Evolutionary conservation across 2,113 vertebrate genomes (phyloP).

Genomic region (Phalacrocorax brasilianus): DNA sequence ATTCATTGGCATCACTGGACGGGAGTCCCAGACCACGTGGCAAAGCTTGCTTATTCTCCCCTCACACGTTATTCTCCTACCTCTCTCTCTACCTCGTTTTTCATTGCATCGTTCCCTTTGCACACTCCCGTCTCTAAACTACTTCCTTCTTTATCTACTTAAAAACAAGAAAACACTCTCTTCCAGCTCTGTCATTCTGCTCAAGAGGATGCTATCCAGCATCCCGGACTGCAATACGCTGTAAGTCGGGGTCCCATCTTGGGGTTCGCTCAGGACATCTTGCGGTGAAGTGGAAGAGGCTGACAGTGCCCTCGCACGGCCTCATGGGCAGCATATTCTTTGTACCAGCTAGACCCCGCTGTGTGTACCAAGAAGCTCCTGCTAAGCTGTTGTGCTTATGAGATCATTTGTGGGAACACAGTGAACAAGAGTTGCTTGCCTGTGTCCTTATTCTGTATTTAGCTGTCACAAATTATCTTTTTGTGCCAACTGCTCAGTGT

Average conservation of each 20-base stretch:
- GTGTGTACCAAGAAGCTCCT: not conserved
- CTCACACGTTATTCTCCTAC: not conserved
- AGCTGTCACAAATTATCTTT: not conserved
- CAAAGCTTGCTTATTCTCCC: not conserved
- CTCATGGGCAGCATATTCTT: not conserved
- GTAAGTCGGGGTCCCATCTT: not conserved
- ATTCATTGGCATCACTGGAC: not conserved
- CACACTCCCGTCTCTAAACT: not conserved
- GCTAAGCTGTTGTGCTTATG: not conserved
- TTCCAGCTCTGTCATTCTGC: not conserved
- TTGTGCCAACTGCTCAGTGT: not conserved
- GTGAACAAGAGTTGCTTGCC: not conserved
- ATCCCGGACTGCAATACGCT: not conserved
- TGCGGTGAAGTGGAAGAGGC: fast-evolving
- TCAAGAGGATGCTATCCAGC: not conserved
- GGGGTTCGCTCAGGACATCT: not conserved
- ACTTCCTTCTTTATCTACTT: not conserved
- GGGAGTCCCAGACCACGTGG: not conserved
- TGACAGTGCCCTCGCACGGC: not conserved
- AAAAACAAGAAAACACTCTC: not conserved
- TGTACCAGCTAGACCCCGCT: not conserved
- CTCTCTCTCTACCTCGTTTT: not conserved
- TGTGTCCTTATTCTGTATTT: not conserved
- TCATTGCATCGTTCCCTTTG: not conserved
- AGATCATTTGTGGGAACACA: not conserved